Percentiles rank a stretch among this genome's conserved stretches.
Evolutionary conservation across 1,140 invertebrate species (phyloP).

Genomic region (Cyclargus thomasi): DNA sequence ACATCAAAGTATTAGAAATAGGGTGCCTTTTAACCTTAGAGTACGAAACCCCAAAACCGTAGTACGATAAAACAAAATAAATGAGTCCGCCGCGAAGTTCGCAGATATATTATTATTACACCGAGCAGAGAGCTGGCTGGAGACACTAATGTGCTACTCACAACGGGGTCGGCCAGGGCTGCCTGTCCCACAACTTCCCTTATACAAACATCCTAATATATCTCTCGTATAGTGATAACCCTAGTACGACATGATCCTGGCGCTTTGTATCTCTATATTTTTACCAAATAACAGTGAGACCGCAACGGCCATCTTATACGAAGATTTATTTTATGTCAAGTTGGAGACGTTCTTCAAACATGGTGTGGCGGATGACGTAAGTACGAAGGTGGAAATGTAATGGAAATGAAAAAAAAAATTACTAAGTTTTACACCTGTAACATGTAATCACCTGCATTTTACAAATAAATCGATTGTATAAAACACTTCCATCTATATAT

Average conservation of each 20-base stretch:
- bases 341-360: background rate
- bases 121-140: background rate
- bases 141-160: background rate
- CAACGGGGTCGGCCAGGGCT: background rate
- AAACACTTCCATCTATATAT: too few relatives aligned
- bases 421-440: too few relatives aligned
- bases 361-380: too few relatives aligned
- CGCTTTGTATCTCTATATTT: background rate
- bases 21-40: too few relatives aligned
- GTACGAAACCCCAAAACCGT: background rate
- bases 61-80: slow-evolving; percentile 57
- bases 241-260: background rate
- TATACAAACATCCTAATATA: background rate
- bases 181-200: background rate
- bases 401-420: too few relatives aligned
- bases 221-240: background rate
- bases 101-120: slow-evolving; percentile 4
- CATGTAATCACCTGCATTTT: too few relatives aligned
- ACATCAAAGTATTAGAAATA: too few relatives aligned
- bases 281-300: background rate
- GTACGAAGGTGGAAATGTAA: too few relatives aligned
- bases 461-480: too few relatives aligned
- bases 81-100: slow-evolving; percentile 28
- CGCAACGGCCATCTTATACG: background rate
- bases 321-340: background rate